phyloP scores from a whole-genome alignment of 2,888 invertebrate genomes.

The Lochmaea capreae region DNA sequence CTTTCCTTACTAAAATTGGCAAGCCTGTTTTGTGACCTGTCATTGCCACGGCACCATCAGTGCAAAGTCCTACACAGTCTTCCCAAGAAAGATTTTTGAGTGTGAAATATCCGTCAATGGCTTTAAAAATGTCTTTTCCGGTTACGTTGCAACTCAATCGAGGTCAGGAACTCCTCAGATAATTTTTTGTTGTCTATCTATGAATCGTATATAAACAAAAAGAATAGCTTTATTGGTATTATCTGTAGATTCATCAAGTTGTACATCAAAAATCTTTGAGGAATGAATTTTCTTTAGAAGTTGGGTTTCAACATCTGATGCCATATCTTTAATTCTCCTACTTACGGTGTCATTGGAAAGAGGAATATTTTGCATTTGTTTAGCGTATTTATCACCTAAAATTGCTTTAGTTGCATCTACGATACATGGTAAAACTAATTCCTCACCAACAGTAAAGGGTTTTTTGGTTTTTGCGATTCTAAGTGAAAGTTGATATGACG shows the following conservation, averaged over 20 bases:
- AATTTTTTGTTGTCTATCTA: conserved; percentile 8
- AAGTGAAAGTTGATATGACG: background rate
- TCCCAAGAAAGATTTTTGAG: too few relatives aligned
- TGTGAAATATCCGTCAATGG: conserved; percentile 8
- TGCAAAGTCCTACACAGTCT: too few relatives aligned
- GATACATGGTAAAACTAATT: conserved; percentile 14
- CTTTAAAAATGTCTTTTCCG: conserved; percentile 3
- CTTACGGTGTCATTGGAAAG: conserved; percentile 6
- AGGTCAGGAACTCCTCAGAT: conserved; percentile 19
- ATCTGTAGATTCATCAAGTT: conserved; percentile 23
- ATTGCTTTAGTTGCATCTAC: conserved; percentile 14
- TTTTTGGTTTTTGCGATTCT: conserved; percentile 10
- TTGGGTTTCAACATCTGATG: conserved; percentile 5
- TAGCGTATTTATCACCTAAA: conserved; percentile 6
- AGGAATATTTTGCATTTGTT: conserved; percentile 13
- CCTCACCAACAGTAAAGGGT: conserved; percentile 4
- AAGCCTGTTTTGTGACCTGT: conserved; percentile 20
- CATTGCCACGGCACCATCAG: conserved; percentile 21
- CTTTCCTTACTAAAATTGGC: conserved; percentile 19
- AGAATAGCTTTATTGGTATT: conserved; percentile 7
- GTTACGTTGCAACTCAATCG: conserved; percentile 20
- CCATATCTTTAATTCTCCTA: conserved; percentile 14
- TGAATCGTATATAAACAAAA: background rate
- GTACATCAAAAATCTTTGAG: conserved; percentile 12
- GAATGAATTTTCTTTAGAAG: conserved; percentile 14